phyloP scores from a whole-genome alignment of 1,140 invertebrate genomes.

The Maconellicoccus hirsutus region DNA sequence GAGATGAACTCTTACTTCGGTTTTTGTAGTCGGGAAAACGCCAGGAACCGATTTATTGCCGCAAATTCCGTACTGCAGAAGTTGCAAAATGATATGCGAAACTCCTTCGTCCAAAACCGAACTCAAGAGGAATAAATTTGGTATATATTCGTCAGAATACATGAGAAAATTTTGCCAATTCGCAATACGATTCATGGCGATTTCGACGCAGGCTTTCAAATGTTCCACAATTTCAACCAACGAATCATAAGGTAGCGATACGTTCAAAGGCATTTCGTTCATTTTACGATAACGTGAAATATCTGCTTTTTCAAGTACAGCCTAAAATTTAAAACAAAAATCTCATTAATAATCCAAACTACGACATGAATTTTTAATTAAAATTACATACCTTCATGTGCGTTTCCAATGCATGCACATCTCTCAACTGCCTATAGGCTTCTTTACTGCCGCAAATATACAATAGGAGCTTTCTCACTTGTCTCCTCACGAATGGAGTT shows the following conservation, averaged over 20 bases:
- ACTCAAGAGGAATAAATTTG: constrained; percentile 65
- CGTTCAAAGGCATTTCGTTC: constrained; percentile 11
- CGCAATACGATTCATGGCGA: constrained; percentile 74
- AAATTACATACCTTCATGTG: constrained; percentile 62
- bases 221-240: constrained; percentile 89
- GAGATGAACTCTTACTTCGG: not conserved
- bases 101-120: constrained; percentile 86
- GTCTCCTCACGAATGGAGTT: constrained; percentile 53
- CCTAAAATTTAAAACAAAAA: not conserved
- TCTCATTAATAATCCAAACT: too few relatives aligned
- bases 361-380: too few relatives aligned
- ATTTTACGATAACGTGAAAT: not conserved
- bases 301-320: not conserved
- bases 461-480: constrained; percentile 79
- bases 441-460: constrained; percentile 93
- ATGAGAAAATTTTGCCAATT: constrained; percentile 93
- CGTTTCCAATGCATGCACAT: constrained; percentile 77
- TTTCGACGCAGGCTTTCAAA: constrained; percentile 85
- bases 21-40: not conserved
- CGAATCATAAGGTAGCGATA: constrained; percentile 60
- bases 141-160: constrained; percentile 54
- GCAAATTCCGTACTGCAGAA: constrained; percentile 78
- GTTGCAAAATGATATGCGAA: constrained; percentile 76
- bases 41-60: constrained; percentile 28
- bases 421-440: constrained; percentile 82